Percentiles rank a stretch among this genome's conserved stretches.
Conservation (phyloP, 2,797 vertebrate species). For the Mastacembelus armatus region DNA sequence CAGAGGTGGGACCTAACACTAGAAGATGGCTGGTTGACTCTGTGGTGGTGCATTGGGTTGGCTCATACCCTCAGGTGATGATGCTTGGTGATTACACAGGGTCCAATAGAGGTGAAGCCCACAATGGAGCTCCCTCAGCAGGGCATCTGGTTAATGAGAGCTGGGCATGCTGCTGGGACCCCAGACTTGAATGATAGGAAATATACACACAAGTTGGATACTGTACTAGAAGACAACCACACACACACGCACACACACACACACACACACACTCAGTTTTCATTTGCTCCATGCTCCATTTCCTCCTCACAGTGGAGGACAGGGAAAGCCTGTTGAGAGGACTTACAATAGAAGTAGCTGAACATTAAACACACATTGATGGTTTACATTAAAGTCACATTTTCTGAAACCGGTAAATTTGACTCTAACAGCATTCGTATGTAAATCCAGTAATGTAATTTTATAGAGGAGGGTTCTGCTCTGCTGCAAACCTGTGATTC, state of each 20-base stretch:
- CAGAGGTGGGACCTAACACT: slow-evolving; percentile 45
- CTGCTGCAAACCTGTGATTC: slow-evolving; percentile 8
- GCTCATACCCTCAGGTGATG: slow-evolving; percentile 61
- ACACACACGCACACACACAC: slow-evolving; percentile 6
- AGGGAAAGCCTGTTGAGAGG: slow-evolving; percentile 35
- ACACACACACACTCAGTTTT: slow-evolving; percentile 20
- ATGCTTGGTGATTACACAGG: slow-evolving; percentile 65
- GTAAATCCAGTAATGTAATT: slow-evolving; percentile 6
- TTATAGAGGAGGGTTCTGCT: slow-evolving; percentile 10
- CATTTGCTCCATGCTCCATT: slow-evolving; percentile 55
- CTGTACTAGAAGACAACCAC: slow-evolving; percentile 31
- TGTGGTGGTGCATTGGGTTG: slow-evolving; percentile 16
- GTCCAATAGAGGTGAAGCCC: slow-evolving; percentile 69
- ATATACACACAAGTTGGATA: slow-evolving; percentile 39
- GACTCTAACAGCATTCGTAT: slow-evolving; percentile 38
- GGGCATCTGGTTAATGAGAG: slow-evolving; percentile 66
- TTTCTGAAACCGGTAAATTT: slow-evolving; percentile 41
- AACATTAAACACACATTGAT: slow-evolving; percentile 46
- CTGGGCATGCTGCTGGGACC: slow-evolving; percentile 50
- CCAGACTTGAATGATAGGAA: slow-evolving; percentile 57
- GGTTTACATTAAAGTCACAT: slow-evolving; percentile 46
- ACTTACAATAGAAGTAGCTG: slow-evolving; percentile 50
- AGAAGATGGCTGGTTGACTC: slow-evolving; percentile 37
- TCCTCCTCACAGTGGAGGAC: slow-evolving; percentile 44
- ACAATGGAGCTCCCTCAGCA: slow-evolving; percentile 60